Percentiles rank a stretch among this genome's conserved stretches.
These are phyloP conservation scores for Protodeltote pygarga DNA, from an alignment of 2,888 invertebrate species.

Conservation along the genomic window DNA sequence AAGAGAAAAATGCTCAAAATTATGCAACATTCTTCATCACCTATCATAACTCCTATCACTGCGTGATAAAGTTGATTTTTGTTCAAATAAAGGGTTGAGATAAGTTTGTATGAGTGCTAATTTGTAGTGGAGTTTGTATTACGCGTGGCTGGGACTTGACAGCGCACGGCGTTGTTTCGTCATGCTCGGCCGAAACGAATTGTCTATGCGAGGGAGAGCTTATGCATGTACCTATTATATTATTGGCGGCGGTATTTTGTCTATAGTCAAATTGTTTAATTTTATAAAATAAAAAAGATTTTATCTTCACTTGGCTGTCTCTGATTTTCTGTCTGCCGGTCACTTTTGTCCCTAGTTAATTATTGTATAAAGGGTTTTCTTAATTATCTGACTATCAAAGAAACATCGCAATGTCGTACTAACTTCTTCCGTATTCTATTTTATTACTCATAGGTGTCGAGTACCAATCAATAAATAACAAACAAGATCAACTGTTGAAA, in stretches of 20 bases:
- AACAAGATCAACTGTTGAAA: no score
- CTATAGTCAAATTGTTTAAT: slow-evolving; percentile 7
- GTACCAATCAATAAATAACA: no score
- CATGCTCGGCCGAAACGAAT: slow-evolving; percentile 83
- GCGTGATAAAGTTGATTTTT: slow-evolving; percentile 39
- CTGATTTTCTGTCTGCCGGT: no score
- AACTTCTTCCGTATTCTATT: no score
- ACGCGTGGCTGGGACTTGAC: slow-evolving; percentile 79
- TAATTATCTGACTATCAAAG: no score
- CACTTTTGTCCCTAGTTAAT: no score
- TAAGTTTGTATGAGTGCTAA: slow-evolving; percentile 49
- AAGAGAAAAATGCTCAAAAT: slow-evolving; percentile 48
- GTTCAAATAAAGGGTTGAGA: slow-evolving; percentile 3
- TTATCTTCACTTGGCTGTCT: no score
- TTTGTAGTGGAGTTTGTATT: slow-evolving; percentile 64
- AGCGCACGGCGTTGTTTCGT: slow-evolving; percentile 75
- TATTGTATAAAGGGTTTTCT: no score
- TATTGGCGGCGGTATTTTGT: slow-evolving; percentile 5
- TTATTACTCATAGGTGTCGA: no score
- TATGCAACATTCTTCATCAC: slow-evolving; percentile 16
- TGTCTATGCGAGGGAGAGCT: slow-evolving; percentile 70
- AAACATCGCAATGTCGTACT: no score
- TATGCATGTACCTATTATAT: slow-evolving; percentile 30
- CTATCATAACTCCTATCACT: slow-evolving; percentile 9
- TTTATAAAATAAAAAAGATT: not conserved